Evolutionary conservation across 2,113 vertebrate genomes (phyloP).

Genomic region (Strix uralensis): DNA sequence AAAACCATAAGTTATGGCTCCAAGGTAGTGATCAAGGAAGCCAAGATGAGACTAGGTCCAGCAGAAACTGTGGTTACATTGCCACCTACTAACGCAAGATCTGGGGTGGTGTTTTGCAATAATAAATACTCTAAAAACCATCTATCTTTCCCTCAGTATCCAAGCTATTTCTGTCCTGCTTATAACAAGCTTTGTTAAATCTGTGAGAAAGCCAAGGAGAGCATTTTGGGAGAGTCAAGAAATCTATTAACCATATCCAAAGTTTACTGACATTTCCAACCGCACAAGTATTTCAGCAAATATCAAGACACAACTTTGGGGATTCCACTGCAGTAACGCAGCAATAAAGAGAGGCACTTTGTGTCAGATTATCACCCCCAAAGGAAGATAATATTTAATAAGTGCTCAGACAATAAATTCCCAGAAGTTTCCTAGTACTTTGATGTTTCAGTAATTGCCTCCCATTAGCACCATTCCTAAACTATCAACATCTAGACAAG

Average conservation of each 20-base stretch:
- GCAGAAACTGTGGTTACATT: background rate
- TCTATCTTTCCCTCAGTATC: background rate
- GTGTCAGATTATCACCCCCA: background rate
- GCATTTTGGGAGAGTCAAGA: background rate
- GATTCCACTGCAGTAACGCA: background rate
- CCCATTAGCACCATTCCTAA: background rate
- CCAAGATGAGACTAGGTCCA: background rate
- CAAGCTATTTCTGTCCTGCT: background rate
- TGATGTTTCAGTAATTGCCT: background rate
- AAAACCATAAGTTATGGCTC: background rate
- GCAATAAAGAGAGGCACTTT: background rate
- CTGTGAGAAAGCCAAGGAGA: background rate
- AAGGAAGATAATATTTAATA: background rate
- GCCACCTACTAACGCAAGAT: rapidly evolving
- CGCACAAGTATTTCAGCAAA: background rate
- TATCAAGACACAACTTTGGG: background rate
- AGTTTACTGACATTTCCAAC: background rate
- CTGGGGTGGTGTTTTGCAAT: background rate
- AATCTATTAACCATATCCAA: background rate
- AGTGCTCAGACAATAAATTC: background rate
- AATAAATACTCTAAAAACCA: background rate
- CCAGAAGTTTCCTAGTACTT: background rate
- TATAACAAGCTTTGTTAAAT: background rate
- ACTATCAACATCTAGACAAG: background rate
- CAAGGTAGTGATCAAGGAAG: background rate